A percentile compares a stretch with the other conserved stretches of the same genome.
These are phyloP conservation scores for Chromoteleia sp. DNA, from an alignment of 2,888 invertebrate genomes.

Conservation along the genomic window DNA sequence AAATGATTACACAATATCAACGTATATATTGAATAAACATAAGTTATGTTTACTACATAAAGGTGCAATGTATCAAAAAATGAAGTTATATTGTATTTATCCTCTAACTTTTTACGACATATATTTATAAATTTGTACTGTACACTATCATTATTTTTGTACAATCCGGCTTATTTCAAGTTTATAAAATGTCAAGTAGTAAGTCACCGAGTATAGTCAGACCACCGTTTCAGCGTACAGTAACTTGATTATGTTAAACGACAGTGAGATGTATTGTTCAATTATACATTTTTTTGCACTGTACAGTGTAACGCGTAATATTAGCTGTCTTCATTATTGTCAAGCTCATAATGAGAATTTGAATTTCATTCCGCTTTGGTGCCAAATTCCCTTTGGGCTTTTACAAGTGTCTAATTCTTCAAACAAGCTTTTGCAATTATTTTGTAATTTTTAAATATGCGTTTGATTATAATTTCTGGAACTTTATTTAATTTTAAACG, in stretches of 20 bases:
- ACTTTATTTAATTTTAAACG: too few relatives aligned
- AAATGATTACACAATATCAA: too few relatives aligned
- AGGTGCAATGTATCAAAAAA: too few relatives aligned
- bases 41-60: too few relatives aligned
- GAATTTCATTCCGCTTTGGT: neutral
- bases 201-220: slow-evolving; percentile 32
- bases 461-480: too few relatives aligned
- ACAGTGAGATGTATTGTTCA: slow-evolving; percentile 34
- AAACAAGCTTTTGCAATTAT: neutral
- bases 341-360: slow-evolving; percentile 13
- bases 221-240: neutral
- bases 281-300: slow-evolving; percentile 22
- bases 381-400: slow-evolving; percentile 7
- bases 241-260: slow-evolving; percentile 47
- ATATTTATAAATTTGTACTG: too few relatives aligned
- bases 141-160: too few relatives aligned
- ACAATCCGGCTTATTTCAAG: slow-evolving; percentile 15
- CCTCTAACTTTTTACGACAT: too few relatives aligned
- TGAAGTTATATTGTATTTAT: too few relatives aligned
- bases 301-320: slow-evolving; percentile 12
- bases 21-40: too few relatives aligned
- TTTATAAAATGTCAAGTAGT: slow-evolving; percentile 31
- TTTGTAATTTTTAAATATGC: neutral
- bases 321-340: slow-evolving; percentile 39
- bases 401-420: neutral